Base-by-base conservation (phyloP, 1,140 invertebrate genomes). In the Zaprionus taronus region DNA sequence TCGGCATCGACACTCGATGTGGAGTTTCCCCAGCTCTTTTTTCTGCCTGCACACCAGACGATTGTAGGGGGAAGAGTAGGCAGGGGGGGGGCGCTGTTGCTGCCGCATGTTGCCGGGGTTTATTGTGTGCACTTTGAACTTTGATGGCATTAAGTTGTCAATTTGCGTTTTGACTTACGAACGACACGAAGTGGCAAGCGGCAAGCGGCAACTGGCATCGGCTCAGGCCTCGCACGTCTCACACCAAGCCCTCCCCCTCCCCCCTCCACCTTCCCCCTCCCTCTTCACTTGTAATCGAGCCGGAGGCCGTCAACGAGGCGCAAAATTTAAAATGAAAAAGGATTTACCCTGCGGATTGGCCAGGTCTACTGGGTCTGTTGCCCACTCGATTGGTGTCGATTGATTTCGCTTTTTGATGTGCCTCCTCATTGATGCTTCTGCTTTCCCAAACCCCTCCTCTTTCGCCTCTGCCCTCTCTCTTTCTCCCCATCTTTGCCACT, bases 101-200 rank as follows among this genome's bases (percentile, higher is more conserved):
- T 70, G 75, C 61, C 60, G 72, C 72, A 64, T 69, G 47, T 68
- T 80, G 61, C 62, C 41, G 34, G 49, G 49, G 44, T 63, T 83
- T 80, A 67, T 62, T 68, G 71, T 65, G 79, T 81, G 78, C 78
- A 81, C 84, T 89, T 89, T 90, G 84, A 89, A 89, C 84, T 89
- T 69, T 89, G 85, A 80, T 72, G 85, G 85, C 85, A 90, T 90
- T 90, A 89, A 90, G 85, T 81, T 84, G 85, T 89, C 84, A 90
- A 81, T 89, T 87, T 89, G 80, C 70, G 83, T 83, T 87, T 75
- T 84, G 82, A 84, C 81, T 83, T 76, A 55, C 63, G 22, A 55
- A 72, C 58, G 62, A 68, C 72, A 79, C 73, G 69, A 69, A 79
- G 63, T 51, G 77, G 36, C 34, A 56, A 22, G 44, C 12, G 34